Percentiles rank a stretch among this genome's conserved stretches.
phyloP scores from a whole-genome alignment of 2,113 vertebrate species.

The Catagonus wagneri region DNA sequence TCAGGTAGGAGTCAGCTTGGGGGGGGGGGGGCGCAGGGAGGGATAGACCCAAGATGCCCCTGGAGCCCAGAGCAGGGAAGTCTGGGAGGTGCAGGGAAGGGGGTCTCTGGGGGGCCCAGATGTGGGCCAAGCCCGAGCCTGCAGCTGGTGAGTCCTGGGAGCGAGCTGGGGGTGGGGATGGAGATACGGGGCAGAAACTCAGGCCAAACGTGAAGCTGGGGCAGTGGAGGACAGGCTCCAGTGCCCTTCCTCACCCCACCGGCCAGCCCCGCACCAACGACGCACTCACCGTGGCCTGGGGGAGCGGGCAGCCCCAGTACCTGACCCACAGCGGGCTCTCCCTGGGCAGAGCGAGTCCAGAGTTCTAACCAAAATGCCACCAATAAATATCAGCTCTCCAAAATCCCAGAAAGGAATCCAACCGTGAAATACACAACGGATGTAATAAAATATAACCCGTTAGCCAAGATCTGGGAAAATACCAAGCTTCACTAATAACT shows the following conservation, averaged over 20 bases:
- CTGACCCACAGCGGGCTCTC: neutral
- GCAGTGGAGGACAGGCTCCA: neutral
- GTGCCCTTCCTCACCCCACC: neutral
- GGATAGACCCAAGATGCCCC: accelerated
- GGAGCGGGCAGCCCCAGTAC: accelerated
- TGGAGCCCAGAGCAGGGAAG: accelerated
- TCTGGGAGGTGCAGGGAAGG: neutral
- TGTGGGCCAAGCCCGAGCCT: neutral
- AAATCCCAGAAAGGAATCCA: neutral
- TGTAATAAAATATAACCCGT: neutral
- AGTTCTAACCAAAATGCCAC: neutral
- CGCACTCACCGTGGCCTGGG: accelerated
- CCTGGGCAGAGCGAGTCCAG: neutral
- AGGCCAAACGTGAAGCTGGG: accelerated
- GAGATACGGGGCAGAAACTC: neutral
- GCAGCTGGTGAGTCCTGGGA: neutral
- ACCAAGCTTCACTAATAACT: neutral
- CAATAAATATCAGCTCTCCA: too few relatives aligned
- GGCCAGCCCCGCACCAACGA: too few relatives aligned
- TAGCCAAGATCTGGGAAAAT: neutral
- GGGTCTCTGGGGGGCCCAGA: too few relatives aligned
- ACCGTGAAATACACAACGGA: accelerated
- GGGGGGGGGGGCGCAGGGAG: neutral
- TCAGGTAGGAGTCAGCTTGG: neutral
- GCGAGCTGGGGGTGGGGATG: neutral